Base-by-base conservation (phyloP, 2,888 invertebrate genomes). In the Sialis fuliginosa region DNA sequence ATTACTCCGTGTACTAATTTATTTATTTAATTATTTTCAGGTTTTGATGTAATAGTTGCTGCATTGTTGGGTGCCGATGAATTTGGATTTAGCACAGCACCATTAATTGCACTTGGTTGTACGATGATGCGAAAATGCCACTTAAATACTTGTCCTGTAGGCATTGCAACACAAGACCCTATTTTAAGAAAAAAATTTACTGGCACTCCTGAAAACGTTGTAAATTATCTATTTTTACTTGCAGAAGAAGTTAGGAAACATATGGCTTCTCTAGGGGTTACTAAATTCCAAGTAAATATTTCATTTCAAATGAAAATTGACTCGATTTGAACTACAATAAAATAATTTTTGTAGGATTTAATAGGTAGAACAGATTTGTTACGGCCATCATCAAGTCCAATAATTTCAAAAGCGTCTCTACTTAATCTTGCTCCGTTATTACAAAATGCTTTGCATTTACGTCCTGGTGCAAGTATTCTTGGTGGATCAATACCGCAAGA, bases 91-190 rank as follows among this genome's bases (percentile, higher is more conserved):
- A 95, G 95, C 62, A 98, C 98, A 1, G 97, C 96, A 3, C 97
- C 98, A 0, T 72, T 98, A 45, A 96, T 98, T 59, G 93, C 89
- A 2, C 79, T 98, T 67, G 98, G 98, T 4, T 98, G 98, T 61
- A 98, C 96, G 1, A 98, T 98, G 98, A 98, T 98, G 98, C 76
- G 98, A 48, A 98, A 98, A 64, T 98, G 98, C 60, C 98, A 98
- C 65, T 70, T 98, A 56, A 98, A 98, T 68, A 98, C 97, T 6
- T 98, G 98, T 55, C 98, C 98, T 0, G 98, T 98, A 50, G 98
- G 98, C 51, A 89, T 98, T 58, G 97, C 97, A 2, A 98, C 98
- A 0, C 98, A 97, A 67, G 98, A 98, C 70, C 97, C 97, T 0
- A 75, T 84, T 9, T 71, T 98, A 44, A 74, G 98, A 31, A 87